phyloP scores from a whole-genome alignment of 2,888 invertebrate genomes.

The Thalpophila matura region DNA sequence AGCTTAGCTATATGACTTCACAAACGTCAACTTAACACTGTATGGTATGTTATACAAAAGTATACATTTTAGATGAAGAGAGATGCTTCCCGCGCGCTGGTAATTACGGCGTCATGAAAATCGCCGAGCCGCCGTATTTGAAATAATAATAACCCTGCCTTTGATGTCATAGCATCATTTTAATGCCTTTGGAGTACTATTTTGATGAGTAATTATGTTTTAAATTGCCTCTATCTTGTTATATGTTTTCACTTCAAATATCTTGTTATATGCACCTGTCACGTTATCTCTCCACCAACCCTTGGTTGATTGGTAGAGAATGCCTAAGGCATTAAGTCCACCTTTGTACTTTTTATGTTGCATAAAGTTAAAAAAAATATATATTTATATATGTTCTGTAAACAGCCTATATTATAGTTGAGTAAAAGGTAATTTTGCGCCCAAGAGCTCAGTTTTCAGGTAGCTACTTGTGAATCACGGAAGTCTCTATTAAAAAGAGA shows the following conservation, averaged over 20 bases:
- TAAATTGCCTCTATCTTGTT: constrained; percentile 45
- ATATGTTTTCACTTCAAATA: no score
- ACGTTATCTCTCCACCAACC: no score
- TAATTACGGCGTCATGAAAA: constrained; percentile 58
- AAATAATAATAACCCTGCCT: constrained; percentile 56
- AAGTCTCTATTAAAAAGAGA: constrained; percentile 6
- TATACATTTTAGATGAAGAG: constrained; percentile 52
- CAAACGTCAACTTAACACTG: constrained; percentile 27
- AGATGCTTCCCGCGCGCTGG: constrained; percentile 25
- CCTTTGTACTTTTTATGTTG: no score
- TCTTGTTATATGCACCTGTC: no score
- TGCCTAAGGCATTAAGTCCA: no score
- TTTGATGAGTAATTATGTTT: constrained; percentile 58
- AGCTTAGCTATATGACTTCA: constrained; percentile 28
- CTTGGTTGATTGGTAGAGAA: no score
- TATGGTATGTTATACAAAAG: constrained; percentile 55
- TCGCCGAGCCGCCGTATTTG: constrained; percentile 48
- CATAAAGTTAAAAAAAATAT: no score
- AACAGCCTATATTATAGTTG: constrained; percentile 14
- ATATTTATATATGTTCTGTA: no score
- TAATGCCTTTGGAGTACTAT: constrained; percentile 46
- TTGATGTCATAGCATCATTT: constrained; percentile 53
- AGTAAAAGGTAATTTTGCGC: constrained; percentile 29
- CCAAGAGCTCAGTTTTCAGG: constrained; percentile 19
- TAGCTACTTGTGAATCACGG: constrained; percentile 6